Evolutionary conservation across 2,888 invertebrate species (phyloP), one percentile per base, ranked within the genome.

Genomic region (Agapostemon virescens): DNA sequence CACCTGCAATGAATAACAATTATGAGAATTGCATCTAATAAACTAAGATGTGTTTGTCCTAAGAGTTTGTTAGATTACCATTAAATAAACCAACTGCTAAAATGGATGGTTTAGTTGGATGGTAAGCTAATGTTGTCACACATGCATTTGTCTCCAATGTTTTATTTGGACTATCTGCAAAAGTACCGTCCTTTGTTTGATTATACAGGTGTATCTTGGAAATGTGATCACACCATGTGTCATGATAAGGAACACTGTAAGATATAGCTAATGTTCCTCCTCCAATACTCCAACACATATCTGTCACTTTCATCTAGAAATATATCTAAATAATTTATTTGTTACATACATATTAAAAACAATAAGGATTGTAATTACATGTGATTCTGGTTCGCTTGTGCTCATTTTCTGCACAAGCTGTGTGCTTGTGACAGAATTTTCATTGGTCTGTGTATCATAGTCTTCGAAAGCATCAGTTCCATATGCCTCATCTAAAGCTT

Each of bases 51-150:
- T 2, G 26, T 63, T 49, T 36, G 20, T 20, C 11, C 20, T 42
- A 11, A 15, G 1, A 49, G 20, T 3, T 33, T 58, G 15, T 1
- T 20, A 36, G 55, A n/a, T 61, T 78, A 92, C 92, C 92, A 84
- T 92, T 92, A 61, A 90, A 91, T 75, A 92, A 84, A 49, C 94
- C 94, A 80, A 93, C 93, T 38, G 93, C 94, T 66, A 94, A 88
- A 74, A 94, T 92, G 3, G 93, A 92, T 0, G 94, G 93, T 84
- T 93, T 91, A 2, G 88, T 89, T 3, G 94, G 93, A 89, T 94
- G 94, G 89, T 94, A 94, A 58, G 92, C 87, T 23, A 94, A 80
- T 9, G 91, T 85, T 15, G 93, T 93, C 13, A 94, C 91, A 72
- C 94, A 94, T 30, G 93, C 91, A 79, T 93, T 90, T 20, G 89